Conservation (phyloP, 2,797 vertebrate species). For the Cuculus canorus region DNA sequence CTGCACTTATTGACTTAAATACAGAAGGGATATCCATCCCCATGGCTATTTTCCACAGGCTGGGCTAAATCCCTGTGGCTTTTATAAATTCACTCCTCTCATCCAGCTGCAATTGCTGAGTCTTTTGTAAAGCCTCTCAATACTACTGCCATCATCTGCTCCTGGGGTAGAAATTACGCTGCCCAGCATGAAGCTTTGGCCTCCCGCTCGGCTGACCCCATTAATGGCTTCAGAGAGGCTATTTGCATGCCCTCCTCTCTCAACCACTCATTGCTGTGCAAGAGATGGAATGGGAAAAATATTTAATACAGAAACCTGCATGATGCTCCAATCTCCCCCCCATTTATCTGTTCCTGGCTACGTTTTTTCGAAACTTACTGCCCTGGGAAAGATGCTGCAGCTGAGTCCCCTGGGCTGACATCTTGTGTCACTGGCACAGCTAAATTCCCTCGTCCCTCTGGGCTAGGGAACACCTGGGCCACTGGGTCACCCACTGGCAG, state of each 20-base stretch:
- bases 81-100: background rate
- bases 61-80: background rate
- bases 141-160: background rate
- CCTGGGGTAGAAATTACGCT: background rate
- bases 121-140: background rate
- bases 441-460: background rate
- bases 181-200: background rate
- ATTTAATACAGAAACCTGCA: background rate
- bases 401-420: fast-evolving
- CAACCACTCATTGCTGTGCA: fast-evolving
- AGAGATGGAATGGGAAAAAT: background rate
- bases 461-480: background rate
- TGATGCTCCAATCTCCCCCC: background rate
- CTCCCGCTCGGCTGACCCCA: background rate
- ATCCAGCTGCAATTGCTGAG: background rate
- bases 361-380: background rate
- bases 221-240: background rate
- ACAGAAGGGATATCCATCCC: background rate
- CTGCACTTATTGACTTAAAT: background rate
- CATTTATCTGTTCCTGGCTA: background rate
- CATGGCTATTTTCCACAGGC: background rate
- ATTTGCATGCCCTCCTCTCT: background rate
- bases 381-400: background rate
- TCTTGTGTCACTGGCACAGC: fast-evolving
- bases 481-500: background rate